These are phyloP conservation scores for Nasonia oneida DNA, from an alignment of 2,888 invertebrate genomes.

Conservation along the genomic window DNA sequence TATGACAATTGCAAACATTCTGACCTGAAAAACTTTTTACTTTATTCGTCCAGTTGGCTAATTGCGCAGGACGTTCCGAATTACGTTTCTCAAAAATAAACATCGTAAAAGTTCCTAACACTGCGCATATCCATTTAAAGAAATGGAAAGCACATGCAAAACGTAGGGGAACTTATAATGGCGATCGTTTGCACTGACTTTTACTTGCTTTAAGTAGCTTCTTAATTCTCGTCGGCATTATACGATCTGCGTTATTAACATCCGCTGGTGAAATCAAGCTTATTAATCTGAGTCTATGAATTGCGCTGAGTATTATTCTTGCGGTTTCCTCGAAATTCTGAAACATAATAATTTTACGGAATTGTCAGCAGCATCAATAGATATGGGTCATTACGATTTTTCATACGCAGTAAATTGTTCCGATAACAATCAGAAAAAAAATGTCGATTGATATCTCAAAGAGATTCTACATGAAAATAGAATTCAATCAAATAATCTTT, in stretches of 20 bases:
- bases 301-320: neutral
- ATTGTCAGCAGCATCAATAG: too few species aligned
- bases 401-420: too few species aligned
- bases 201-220: slow-evolving; percentile 25
- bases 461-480: too few species aligned
- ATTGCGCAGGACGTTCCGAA: neutral
- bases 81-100: neutral
- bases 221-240: neutral
- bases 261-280: neutral
- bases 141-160: neutral
- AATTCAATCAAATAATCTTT: neutral
- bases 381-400: too few species aligned
- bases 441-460: neutral
- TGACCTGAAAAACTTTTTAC: neutral
- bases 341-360: too few species aligned
- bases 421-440: too few species aligned
- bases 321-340: neutral
- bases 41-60: neutral
- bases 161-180: neutral
- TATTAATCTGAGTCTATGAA: neutral
- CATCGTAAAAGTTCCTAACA: neutral
- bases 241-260: neutral
- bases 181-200: neutral
- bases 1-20: neutral
- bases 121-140: neutral